These are phyloP conservation scores for Crypturellus undulatus DNA, from an alignment of 2,113 vertebrate species.

Conservation along the genomic window DNA sequence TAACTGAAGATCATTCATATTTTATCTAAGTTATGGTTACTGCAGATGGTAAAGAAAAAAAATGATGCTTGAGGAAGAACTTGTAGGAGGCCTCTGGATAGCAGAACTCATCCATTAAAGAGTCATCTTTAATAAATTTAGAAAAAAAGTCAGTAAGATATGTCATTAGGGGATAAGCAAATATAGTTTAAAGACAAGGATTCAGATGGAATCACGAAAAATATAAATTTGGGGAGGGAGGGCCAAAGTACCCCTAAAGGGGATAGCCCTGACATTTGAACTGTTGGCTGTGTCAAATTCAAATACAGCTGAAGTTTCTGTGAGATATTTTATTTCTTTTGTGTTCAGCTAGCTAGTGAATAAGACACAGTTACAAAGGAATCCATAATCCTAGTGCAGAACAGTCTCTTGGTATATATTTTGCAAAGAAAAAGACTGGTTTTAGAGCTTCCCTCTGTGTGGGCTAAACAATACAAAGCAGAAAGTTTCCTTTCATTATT, in stretches of 20 bases:
- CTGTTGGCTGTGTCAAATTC: neutral
- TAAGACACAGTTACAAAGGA: neutral
- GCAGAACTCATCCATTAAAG: neutral
- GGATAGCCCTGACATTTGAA: neutral
- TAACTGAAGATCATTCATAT: neutral
- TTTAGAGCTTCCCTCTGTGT: conserved; percentile 26
- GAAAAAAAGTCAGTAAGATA: neutral
- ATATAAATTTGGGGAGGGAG: neutral
- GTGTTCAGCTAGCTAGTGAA: neutral
- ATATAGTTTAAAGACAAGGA: neutral
- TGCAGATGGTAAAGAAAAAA: neutral
- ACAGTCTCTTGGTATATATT: neutral
- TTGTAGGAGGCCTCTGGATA: neutral
- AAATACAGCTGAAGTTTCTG: neutral
- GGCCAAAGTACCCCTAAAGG: neutral
- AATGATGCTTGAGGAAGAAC: neutral
- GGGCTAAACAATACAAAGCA: conserved; percentile 33
- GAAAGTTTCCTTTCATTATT: conserved; percentile 14
- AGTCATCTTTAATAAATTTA: neutral
- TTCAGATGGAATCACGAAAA: neutral
- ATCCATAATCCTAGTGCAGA: neutral
- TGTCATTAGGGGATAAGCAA: neutral
- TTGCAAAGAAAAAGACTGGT: neutral
- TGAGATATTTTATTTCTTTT: neutral
- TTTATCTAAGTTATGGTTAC: neutral